Percentiles rank a stretch among this genome's conserved stretches.
Evolutionary conservation across 2,797 vertebrate species (phyloP).

Genomic region (Mycteria americana): DNA sequence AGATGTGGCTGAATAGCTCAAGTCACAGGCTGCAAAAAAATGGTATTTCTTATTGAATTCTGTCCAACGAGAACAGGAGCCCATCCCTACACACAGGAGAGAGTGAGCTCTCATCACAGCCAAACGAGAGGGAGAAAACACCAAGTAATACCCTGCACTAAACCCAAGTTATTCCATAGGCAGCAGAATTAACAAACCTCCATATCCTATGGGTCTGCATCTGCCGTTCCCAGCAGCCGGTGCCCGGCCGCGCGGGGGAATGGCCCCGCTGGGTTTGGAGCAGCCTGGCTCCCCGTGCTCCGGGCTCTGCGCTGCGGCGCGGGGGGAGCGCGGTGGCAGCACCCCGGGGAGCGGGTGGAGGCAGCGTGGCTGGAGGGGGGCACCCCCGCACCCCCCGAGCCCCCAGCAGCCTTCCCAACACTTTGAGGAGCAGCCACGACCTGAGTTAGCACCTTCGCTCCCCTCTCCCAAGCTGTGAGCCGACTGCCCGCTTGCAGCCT

Average conservation of each 20-base stretch:
- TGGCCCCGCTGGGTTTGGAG: too few species aligned
- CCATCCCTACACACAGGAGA: background rate
- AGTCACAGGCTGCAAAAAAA: background rate
- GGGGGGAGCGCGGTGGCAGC: rapidly evolving
- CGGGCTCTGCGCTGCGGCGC: rapidly evolving
- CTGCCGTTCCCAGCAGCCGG: background rate
- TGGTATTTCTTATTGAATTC: background rate
- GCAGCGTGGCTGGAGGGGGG: background rate
- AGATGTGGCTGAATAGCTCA: background rate
- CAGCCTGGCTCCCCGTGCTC: rapidly evolving
- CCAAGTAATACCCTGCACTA: background rate
- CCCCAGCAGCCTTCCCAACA: background rate
- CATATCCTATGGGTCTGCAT: background rate
- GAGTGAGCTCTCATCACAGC: background rate
- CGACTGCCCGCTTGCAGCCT: background rate
- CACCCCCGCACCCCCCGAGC: rapidly evolving
- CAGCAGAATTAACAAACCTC: background rate
- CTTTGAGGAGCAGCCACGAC: background rate
- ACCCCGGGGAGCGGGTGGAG: background rate
- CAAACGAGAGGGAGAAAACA: background rate
- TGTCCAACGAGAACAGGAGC: background rate
- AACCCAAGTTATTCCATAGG: background rate
- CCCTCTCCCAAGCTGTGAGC: background rate
- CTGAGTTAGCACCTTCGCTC: rapidly evolving
- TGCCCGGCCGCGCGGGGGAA: rapidly evolving